These are phyloP conservation scores for Hemicrepidius hirtus DNA, from an alignment of 2,888 invertebrate species.

Conservation along the genomic window DNA sequence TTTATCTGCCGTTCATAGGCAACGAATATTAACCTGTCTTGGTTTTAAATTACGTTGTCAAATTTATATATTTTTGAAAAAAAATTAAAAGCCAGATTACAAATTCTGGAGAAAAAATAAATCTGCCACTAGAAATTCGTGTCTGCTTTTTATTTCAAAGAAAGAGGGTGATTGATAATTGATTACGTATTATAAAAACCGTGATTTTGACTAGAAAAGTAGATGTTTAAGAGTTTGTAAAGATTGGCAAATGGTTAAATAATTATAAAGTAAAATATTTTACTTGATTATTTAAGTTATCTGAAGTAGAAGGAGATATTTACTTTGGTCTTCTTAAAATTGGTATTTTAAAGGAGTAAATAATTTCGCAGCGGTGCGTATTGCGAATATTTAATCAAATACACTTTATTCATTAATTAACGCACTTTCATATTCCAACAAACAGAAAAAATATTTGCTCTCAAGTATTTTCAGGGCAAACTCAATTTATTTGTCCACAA, in stretches of 20 bases:
- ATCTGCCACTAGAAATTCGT: too few species aligned
- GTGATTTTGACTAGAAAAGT: too few species aligned
- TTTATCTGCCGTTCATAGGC: too few species aligned
- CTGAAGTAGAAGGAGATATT: constrained; percentile 2
- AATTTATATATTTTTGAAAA: too few species aligned
- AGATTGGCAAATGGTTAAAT: not conserved
- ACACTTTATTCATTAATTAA: constrained; percentile 27
- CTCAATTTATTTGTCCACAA: constrained; percentile 18
- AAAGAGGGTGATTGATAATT: too few species aligned
- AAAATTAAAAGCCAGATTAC: too few species aligned
- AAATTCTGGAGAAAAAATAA: too few species aligned
- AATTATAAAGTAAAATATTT: constrained; percentile 20
- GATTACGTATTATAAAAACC: too few species aligned
- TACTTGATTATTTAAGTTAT: not conserved
- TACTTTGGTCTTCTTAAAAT: not conserved
- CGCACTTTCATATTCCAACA: constrained; percentile 23
- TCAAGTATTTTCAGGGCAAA: constrained; percentile 3
- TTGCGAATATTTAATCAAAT: constrained; percentile 10
- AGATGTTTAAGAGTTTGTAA: not conserved
- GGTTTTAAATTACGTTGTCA: too few species aligned
- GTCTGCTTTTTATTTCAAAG: too few species aligned
- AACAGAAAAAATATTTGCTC: constrained; percentile 30
- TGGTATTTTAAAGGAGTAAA: constrained; percentile 2
- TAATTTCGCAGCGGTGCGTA: not conserved
- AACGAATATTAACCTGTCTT: too few species aligned